A percentile compares a stretch with the other conserved stretches of the same genome.
phyloP scores from a whole-genome alignment of 2,797 vertebrate species.

The Oceanodroma leucorhoa region DNA sequence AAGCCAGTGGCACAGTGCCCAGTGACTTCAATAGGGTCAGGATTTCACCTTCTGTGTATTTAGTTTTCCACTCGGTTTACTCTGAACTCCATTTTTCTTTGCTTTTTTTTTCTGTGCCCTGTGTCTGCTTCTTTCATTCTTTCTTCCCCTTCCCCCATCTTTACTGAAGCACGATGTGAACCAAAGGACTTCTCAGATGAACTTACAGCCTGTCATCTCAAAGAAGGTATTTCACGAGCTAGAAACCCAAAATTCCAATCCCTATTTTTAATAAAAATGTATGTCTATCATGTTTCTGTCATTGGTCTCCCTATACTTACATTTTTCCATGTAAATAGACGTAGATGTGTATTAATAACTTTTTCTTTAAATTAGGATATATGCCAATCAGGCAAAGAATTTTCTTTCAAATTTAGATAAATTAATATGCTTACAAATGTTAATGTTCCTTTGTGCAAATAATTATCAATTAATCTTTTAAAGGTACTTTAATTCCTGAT shows the following conservation, averaged over 20 bases:
- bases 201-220: background rate
- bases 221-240: background rate
- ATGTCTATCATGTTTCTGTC: background rate
- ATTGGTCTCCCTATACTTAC: background rate
- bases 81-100: background rate
- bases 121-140: background rate
- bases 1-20: background rate
- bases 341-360: background rate
- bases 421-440: background rate
- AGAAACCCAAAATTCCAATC: background rate
- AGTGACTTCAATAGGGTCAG: background rate
- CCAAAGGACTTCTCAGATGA: background rate
- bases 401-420: background rate
- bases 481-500: background rate
- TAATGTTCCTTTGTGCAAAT: background rate
- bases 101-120: background rate
- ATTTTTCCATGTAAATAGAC: background rate
- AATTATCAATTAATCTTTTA: background rate
- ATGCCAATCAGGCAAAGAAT: background rate
- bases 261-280: background rate
- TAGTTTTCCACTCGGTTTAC: slow-evolving; percentile 1
- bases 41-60: background rate
- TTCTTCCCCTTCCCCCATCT: background rate
- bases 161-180: background rate
- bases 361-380: background rate